phyloP scores from a whole-genome alignment of 2,113 vertebrate genomes.

The Pterocles gutturalis region DNA sequence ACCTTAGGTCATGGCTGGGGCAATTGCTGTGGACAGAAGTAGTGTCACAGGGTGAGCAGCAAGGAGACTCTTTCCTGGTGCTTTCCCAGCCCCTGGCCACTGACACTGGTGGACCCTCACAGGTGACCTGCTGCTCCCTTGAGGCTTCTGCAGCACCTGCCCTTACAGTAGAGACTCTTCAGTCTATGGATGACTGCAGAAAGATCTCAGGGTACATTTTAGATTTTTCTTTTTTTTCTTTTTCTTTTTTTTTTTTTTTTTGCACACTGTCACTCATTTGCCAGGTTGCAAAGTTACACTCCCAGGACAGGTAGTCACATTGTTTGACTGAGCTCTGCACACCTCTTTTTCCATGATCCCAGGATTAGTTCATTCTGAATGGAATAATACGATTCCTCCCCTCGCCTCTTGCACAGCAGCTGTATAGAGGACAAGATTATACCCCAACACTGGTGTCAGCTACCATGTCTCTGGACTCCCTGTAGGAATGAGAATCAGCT shows the following conservation, averaged over 20 bases:
- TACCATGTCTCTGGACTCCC: neutral
- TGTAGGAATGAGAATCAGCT: neutral
- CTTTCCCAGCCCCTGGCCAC: neutral
- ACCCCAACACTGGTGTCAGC: neutral
- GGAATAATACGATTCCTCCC: neutral
- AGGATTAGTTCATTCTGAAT: neutral
- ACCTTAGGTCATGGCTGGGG: rapidly evolving
- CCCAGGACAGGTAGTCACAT: neutral
- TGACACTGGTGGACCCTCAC: neutral
- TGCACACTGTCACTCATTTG: neutral
- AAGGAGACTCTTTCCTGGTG: neutral
- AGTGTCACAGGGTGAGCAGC: neutral
- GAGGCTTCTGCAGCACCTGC: neutral
- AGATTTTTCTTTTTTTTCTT: neutral
- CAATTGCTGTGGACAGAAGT: neutral
- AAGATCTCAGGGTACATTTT: neutral
- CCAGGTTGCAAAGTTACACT: neutral
- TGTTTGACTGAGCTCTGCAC: neutral
- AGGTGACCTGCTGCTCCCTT: neutral
- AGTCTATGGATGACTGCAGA: neutral
- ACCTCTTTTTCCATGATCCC: neutral
- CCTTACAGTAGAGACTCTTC: neutral
- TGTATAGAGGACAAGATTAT: neutral
- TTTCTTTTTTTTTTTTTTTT: neutral
- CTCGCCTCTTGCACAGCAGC: neutral